Base-by-base conservation (phyloP, 2,113 vertebrate species). In the Promerops cafer region DNA sequence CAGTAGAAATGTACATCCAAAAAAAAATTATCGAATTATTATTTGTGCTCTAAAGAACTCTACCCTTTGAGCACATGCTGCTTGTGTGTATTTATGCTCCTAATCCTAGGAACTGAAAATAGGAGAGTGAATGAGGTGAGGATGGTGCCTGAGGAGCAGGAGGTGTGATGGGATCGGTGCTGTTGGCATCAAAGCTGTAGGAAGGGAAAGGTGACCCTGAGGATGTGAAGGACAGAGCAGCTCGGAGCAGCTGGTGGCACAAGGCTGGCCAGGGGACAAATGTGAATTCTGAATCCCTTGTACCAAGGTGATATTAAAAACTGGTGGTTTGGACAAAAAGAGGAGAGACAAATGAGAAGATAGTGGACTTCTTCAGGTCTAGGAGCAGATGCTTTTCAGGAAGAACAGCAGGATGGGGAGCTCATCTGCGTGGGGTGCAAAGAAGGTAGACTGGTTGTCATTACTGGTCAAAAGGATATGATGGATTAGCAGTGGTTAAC, bases 351-450 rank as follows among this genome's bases (percentile, higher is more conserved):
- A 13, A 30, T 56, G 14, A 26, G 22, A 57, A 86, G 35, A 7
- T 40, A 9, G 44, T 52, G 27, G 39, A 20, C 13, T 53, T 16
- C 11, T 69, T 75, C 10, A 24, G 31, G 10, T 50, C 13, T 7
- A 16, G 81, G 26, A 86, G 24, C 31, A n/a, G 68, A 30, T 77
- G 50, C 13, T 82, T 30, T 82, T 50, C 26, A 64, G 71, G 31
- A 71, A 31, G 39, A 83, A 6, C 40, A 53, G 21, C 17, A 52
- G 15, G 37, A 37, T 79, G 61, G 53, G 40, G 31, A 70, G 3
- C 22, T 68, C 1, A 0, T 33, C 42, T 16, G 6, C 2, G 1
- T 1, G 8, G 47, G 13, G 52, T 47, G 44, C 0, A 3, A 17
- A 56, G 35, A 28, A 42, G 24, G 23, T 20, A 82, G 50, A 11